These are phyloP conservation scores for Ariolimax columbianus DNA, from an alignment of 2,888 invertebrate species.

Conservation along the genomic window DNA sequence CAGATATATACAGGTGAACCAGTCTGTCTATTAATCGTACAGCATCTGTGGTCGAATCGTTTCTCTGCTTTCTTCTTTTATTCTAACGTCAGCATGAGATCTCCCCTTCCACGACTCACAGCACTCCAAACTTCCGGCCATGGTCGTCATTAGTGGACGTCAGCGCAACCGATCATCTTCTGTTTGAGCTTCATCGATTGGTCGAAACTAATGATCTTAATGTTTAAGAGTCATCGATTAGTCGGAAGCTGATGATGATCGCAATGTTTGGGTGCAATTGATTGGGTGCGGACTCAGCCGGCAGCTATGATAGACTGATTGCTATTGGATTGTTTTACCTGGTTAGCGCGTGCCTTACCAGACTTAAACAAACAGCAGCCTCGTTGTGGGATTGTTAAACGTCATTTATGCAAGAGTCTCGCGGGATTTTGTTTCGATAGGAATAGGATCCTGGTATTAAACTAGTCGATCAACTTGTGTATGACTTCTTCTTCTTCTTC, in stretches of 20 bases:
- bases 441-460: too few species aligned
- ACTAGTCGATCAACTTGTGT: too few species aligned
- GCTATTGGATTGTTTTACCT: neutral
- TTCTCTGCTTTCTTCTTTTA: too few species aligned
- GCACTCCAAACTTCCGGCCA: too few species aligned
- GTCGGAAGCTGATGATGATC: neutral
- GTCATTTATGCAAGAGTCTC: neutral
- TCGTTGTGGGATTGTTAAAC: neutral
- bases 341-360: neutral
- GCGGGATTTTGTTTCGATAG: neutral
- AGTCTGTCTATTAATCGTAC: too few species aligned
- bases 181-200: neutral
- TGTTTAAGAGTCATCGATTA: neutral
- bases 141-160: neutral
- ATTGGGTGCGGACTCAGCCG: neutral
- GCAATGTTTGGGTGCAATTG: neutral
- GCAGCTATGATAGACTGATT: neutral
- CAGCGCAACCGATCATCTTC: neutral
- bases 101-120: too few species aligned
- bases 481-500: constrained; percentile 8
- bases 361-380: neutral
- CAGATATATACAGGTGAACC: too few species aligned
- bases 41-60: too few species aligned
- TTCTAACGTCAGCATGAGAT: too few species aligned
- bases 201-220: neutral